Percentiles rank a stretch among this genome's conserved stretches.
Conservation (phyloP, 2,888 invertebrate genomes). For the Sinopyrophorus schimmeli region DNA sequence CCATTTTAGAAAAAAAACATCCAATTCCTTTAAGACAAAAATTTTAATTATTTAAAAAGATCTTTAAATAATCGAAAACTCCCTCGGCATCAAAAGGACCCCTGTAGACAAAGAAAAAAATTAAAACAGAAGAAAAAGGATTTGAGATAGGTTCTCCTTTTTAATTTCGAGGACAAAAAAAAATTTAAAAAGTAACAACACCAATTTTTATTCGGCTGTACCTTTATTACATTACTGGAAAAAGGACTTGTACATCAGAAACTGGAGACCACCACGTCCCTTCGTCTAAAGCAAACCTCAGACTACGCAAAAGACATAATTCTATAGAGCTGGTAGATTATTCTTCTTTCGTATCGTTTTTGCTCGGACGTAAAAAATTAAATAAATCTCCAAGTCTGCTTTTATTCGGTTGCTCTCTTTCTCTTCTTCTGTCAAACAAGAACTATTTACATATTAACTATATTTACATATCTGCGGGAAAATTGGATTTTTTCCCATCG, state of each 20-base stretch:
- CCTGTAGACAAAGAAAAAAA: too few relatives aligned
- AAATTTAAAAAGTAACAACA: constrained; percentile 11
- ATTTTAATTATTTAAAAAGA: too few relatives aligned
- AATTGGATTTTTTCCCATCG: constrained; percentile 23
- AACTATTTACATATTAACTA: constrained; percentile 24
- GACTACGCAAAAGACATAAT: too few relatives aligned
- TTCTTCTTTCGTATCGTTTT: neutral
- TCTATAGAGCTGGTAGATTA: constrained; percentile 5
- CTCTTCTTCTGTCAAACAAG: constrained; percentile 18
- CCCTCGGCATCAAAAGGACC: too few relatives aligned
- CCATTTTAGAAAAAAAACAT: too few relatives aligned
- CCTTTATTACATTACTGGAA: constrained; percentile 29
- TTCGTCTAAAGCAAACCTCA: too few relatives aligned
- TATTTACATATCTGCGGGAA: constrained; percentile 21
- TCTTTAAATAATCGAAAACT: too few relatives aligned
- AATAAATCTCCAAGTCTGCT: constrained; percentile 13
- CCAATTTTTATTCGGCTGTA: constrained; percentile 20
- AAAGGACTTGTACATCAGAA: constrained; percentile 26
- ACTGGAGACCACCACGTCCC: constrained; percentile 6
- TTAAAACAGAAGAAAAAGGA: too few relatives aligned
- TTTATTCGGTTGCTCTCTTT: too few relatives aligned
- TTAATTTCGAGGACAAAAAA: too few relatives aligned
- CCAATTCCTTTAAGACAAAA: too few relatives aligned
- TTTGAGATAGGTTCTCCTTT: too few relatives aligned
- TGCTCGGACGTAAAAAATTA: constrained; percentile 13